Base-by-base conservation (phyloP, 2,797 vertebrate genomes). In the Malacoctenus gilli region DNA sequence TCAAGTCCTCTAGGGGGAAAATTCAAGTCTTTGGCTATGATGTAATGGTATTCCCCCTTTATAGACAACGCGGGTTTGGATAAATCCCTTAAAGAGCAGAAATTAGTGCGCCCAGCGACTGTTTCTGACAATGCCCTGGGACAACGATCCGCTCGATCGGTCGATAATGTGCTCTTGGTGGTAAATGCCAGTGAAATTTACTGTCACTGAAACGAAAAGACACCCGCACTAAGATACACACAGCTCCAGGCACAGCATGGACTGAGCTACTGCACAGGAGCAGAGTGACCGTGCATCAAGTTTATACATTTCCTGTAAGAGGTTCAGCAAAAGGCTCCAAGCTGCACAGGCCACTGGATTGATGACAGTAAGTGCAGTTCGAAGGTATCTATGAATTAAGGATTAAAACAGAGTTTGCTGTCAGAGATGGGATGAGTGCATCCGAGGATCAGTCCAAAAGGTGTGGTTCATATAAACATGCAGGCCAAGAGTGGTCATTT, bases 41-140 rank as follows among this genome's bases (percentile, higher is more conserved):
- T 72, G 79, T 80, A 73, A 85, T 68, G 65, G 63, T 74, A 68
- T 83, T 73, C 44, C 70, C 68, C 60, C 8, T 51, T 42, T 41
- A 38, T 10, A 52, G 15, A 68, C 16, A 51, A 18, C 21, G 44
- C 12, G 8, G 8, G 18, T 46, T 59, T 56, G 12, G 42, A 65
- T 9, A 20, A 49, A 55, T 48, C 23, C 3, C 13, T 8, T 30
- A 8, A 49, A 44, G 4, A 54, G 23, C 51, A 4, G 32, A 15
- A 54, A 51, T 58, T 18, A 30, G 10, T 37, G 38, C 8, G 36
- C 59, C 4, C 35, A 16, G 10, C 19, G 3, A 8, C 3, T 31
- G 22, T 44, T 53, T 5, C 37, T 54, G 23, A 59, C 10, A 34
- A 13, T 16, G 1, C 35, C 23, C 25, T 38, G 23, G 14, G 8